These are phyloP conservation scores for Brachyptera risi DNA, from an alignment of 2,888 invertebrate species.

Conservation along the genomic window DNA sequence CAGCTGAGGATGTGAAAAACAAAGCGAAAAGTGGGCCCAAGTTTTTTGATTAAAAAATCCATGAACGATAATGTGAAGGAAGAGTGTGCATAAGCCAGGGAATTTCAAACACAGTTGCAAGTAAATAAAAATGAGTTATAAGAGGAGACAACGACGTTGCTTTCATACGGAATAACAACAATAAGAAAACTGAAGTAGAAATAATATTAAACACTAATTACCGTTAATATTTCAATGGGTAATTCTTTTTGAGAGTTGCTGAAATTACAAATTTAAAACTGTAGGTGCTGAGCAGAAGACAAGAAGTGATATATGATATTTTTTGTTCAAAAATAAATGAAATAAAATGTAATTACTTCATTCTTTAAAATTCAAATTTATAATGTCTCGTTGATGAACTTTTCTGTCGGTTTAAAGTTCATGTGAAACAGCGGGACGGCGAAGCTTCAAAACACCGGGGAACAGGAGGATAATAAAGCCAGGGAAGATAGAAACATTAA, in stretches of 20 bases:
- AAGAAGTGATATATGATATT: no score
- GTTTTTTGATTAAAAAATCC: neutral
- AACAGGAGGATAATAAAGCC: neutral
- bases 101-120: neutral
- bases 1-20: neutral
- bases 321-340: neutral
- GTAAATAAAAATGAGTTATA: neutral
- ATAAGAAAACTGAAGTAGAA: neutral
- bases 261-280: no score
- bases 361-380: neutral
- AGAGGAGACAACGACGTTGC: neutral
- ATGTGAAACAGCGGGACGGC: neutral
- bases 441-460: neutral
- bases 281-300: no score
- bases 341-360: no score
- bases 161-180: neutral
- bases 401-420: no score
- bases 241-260: neutral
- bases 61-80: neutral
- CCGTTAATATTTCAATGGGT: neutral
- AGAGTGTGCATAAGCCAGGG: neutral
- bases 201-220: neutral
- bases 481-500: neutral
- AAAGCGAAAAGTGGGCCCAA: neutral
- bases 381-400: no score